Evolutionary conservation across 2,797 vertebrate species (phyloP).

Genomic region (Girardinus metallicus): DNA sequence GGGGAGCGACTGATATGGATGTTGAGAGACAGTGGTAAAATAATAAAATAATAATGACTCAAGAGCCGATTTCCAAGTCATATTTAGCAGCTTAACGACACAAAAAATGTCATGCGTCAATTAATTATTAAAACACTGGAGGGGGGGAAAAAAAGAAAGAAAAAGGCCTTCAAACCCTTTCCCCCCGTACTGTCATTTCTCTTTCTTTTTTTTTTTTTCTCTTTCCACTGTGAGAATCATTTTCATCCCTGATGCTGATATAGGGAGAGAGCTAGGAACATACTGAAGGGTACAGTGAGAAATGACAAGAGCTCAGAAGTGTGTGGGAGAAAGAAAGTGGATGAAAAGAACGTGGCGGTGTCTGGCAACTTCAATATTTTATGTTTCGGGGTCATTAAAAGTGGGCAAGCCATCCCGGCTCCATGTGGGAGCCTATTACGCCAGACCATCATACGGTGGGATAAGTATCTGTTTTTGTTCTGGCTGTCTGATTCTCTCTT

Average conservation of each 20-base stretch:
- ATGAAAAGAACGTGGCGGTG: constrained; percentile 23
- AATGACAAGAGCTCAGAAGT: constrained; percentile 26
- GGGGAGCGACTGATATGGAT: neutral
- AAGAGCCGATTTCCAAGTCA: constrained; percentile 37
- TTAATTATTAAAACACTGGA: constrained; percentile 56
- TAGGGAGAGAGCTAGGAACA: neutral
- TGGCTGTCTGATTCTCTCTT: constrained; percentile 1
- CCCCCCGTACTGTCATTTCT: neutral
- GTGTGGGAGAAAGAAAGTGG: constrained; percentile 12
- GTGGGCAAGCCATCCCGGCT: constrained; percentile 36
- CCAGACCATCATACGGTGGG: constrained; percentile 37
- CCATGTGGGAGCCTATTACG: constrained; percentile 47
- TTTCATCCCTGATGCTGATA: constrained; percentile 31
- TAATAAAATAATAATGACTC: constrained; percentile 49
- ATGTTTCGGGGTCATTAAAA: constrained; percentile 64
- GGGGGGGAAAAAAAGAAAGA: neutral
- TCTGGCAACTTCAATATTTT: constrained; percentile 52
- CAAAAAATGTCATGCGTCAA: constrained; percentile 31
- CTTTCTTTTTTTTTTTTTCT: neutral
- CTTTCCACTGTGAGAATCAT: neutral
- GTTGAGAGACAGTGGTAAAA: constrained; percentile 19
- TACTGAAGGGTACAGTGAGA: constrained; percentile 10
- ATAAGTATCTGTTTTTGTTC: constrained; percentile 31
- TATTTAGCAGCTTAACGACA: constrained; percentile 45
- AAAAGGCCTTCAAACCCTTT: constrained; percentile 13